phyloP scores from a whole-genome alignment of 2,797 vertebrate genomes.

The Decapterus maruadsi region DNA sequence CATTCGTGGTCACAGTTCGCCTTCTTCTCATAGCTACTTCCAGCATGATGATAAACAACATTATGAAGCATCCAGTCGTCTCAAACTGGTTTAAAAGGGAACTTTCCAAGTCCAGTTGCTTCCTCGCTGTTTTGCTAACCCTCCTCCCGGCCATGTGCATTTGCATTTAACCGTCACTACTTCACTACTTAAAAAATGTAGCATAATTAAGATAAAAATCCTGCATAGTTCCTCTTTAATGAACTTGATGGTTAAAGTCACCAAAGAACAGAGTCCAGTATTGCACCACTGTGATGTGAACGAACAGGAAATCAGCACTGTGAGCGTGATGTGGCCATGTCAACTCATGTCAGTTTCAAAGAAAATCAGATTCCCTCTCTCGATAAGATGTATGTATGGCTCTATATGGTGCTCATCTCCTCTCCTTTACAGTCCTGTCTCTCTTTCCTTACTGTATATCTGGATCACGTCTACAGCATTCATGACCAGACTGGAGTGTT shows the following conservation, averaged over 20 bases:
- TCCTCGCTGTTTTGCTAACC: too few relatives aligned
- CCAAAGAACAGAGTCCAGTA: neutral
- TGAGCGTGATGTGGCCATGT: neutral
- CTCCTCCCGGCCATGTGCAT: too few relatives aligned
- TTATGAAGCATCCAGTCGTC: neutral
- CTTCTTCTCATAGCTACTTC: neutral
- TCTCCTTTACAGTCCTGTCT: neutral
- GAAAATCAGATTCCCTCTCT: neutral
- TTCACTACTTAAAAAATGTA: too few relatives aligned
- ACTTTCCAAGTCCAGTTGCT: too few relatives aligned
- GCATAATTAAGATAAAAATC: too few relatives aligned
- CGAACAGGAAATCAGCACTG: too few relatives aligned
- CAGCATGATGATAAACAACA: neutral
- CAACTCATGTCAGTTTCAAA: neutral
- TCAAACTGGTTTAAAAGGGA: neutral
- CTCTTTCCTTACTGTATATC: neutral
- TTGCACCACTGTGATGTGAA: neutral
- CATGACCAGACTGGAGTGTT: neutral
- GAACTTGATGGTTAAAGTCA: neutral
- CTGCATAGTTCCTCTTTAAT: neutral
- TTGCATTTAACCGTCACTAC: too few relatives aligned
- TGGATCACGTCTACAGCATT: neutral
- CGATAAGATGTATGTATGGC: neutral
- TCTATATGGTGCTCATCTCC: neutral
- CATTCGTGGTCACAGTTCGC: neutral